Conservation (phyloP, 2,113 vertebrate species). For the Heterotilapia buettikoferi region DNA sequence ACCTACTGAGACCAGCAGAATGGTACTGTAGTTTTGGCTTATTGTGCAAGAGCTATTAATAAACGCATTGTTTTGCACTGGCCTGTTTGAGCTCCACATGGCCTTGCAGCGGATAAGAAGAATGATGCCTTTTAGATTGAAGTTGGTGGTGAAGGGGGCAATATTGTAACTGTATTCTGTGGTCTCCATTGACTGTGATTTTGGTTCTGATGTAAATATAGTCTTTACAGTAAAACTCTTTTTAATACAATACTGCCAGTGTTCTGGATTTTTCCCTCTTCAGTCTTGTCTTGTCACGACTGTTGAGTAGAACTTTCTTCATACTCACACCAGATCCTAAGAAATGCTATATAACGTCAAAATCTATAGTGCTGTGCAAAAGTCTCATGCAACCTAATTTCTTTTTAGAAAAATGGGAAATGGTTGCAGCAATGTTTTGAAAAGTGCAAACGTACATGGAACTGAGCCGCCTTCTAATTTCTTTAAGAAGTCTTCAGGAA, state of each 20-base stretch:
- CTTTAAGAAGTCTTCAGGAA: not conserved
- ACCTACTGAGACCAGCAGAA: not conserved
- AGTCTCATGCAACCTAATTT: not conserved
- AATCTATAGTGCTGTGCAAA: not conserved
- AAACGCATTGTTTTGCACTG: not conserved
- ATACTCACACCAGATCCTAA: not conserved
- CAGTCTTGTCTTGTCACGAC: not conserved
- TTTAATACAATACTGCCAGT: conserved; percentile 30
- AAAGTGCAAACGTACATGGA: not conserved
- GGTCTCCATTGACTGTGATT: conserved; percentile 51
- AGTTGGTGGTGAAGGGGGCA: conserved; percentile 38
- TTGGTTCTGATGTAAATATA: conserved; percentile 69
- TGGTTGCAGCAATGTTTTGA: not conserved
- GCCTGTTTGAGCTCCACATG: not conserved
- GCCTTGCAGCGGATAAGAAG: not conserved
- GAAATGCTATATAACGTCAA: not conserved
- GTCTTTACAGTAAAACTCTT: conserved; percentile 74
- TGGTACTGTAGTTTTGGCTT: not conserved
- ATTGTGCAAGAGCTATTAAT: not conserved
- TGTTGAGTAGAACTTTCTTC: not conserved
- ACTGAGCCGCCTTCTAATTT: not conserved
- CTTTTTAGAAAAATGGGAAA: not conserved
- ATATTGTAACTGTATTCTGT: conserved; percentile 38
- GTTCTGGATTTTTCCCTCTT: not conserved
- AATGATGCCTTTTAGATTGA: conserved; percentile 13